A percentile compares a stretch with the other conserved stretches of the same genome.
These are phyloP conservation scores for Apis cerana DNA, from an alignment of 1,140 invertebrate genomes.

Conservation along the genomic window DNA sequence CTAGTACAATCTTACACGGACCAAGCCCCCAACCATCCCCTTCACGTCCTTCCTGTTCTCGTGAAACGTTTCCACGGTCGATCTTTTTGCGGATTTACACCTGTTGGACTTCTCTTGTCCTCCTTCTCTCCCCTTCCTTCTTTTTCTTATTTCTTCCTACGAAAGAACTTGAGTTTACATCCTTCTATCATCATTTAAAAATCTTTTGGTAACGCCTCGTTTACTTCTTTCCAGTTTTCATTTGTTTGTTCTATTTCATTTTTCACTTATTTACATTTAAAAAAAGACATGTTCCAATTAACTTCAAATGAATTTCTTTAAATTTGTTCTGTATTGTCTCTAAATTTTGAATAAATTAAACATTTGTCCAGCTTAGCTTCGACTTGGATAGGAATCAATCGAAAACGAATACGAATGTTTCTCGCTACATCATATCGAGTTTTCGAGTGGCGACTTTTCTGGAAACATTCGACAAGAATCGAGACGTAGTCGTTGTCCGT, in stretches of 20 bases:
- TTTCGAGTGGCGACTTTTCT: not conserved
- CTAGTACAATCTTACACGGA: conserved; percentile 37
- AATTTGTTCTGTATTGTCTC: not conserved
- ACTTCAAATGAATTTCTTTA: not conserved
- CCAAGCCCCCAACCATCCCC: conserved; percentile 25
- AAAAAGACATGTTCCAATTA: no score
- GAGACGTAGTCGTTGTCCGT: no score
- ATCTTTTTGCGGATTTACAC: conserved; percentile 78
- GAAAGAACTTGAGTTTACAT: conserved; percentile 38
- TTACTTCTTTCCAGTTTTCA: no score
- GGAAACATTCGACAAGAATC: not conserved
- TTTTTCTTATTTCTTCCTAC: conserved; percentile 62
- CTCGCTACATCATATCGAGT: not conserved
- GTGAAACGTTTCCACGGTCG: conserved; percentile 71
- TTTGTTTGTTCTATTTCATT: not conserved
- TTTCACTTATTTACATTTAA: not conserved
- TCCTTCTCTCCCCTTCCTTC: not conserved
- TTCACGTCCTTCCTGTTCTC: conserved; percentile 58
- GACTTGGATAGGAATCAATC: not conserved
- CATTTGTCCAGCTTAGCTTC: not conserved
- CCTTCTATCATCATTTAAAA: conserved; percentile 8
- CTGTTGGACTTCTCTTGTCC: conserved; percentile 77
- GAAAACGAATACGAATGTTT: not conserved
- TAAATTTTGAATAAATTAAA: not conserved
- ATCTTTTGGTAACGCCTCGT: conserved; percentile 5